Conservation (phyloP, 2,888 invertebrate species). For the Palloptera scutellata region DNA sequence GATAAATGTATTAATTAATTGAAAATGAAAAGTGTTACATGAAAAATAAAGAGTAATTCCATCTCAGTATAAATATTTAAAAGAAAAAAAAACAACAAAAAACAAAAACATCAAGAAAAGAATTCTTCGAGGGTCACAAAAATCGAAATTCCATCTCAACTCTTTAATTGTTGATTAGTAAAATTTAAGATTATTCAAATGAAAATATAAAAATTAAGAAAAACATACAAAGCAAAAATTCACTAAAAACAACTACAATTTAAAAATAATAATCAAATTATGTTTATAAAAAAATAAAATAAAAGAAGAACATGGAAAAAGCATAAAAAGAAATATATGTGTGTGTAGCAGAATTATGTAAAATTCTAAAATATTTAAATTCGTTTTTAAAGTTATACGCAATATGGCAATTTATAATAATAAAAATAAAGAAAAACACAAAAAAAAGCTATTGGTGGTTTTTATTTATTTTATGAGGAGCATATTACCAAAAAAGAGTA, state of each 20-base stretch:
- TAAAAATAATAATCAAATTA: background rate
- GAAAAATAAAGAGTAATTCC: no score
- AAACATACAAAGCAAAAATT: conserved; percentile 10
- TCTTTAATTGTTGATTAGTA: conserved; percentile 26
- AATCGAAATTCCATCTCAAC: conserved; percentile 37
- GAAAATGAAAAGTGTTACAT: background rate
- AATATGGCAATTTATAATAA: conserved; percentile 23
- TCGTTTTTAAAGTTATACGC: conserved; percentile 12
- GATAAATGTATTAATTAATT: conserved; percentile 10
- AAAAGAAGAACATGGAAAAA: conserved; percentile 4
- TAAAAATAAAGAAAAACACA: conserved; percentile 5
- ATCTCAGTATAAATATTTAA: background rate
- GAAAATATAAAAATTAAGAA: conserved; percentile 9
- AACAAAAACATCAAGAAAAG: conserved; percentile 15
- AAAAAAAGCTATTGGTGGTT: no score
- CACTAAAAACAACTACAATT: background rate
- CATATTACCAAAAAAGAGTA: no score
- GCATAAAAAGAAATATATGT: background rate
- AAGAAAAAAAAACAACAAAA: conserved; percentile 18
- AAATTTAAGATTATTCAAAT: conserved; percentile 7
- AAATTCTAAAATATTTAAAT: conserved; percentile 17
- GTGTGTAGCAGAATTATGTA: conserved; percentile 19
- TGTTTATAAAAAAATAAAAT: conserved; percentile 1
- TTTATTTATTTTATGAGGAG: background rate
- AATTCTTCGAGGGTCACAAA: conserved; percentile 35